Conservation (phyloP, 2,797 vertebrate genomes). For the Adrianichthys oophorus region DNA sequence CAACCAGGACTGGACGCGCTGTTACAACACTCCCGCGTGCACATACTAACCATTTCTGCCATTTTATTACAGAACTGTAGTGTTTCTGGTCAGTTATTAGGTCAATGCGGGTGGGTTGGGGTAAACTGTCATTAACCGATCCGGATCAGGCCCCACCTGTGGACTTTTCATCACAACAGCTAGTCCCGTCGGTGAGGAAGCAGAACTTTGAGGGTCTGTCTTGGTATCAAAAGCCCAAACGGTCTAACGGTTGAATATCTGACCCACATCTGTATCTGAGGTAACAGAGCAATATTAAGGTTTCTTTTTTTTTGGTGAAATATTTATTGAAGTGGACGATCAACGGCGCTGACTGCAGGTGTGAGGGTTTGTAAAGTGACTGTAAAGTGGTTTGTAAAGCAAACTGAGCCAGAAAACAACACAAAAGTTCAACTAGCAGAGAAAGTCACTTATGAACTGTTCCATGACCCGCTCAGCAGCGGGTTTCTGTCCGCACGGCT, state of each 20-base stretch:
- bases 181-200: background rate
- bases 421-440: background rate
- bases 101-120: conserved; percentile 30
- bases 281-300: conserved; percentile 75
- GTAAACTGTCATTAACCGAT: conserved; percentile 10
- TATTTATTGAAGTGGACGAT: conserved; percentile 42
- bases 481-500: conserved; percentile 9
- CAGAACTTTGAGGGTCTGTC: no score
- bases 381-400: no score
- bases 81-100: conserved; percentile 53
- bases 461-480: no score
- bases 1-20: conserved; percentile 44
- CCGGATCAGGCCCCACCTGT: conserved; percentile 6
- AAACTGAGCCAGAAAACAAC: conserved; percentile 42
- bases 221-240: no score
- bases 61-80: conserved; percentile 41
- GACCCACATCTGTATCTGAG: conserved; percentile 43
- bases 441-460: no score
- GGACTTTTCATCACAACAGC: background rate
- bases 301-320: conserved; percentile 65
- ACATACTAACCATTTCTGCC: conserved; percentile 48
- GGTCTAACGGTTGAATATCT: conserved; percentile 22
- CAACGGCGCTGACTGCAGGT: conserved; percentile 43
- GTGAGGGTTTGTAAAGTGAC: conserved; percentile 13
- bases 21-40: conserved; percentile 42